Evolutionary conservation across 1,140 invertebrate genomes (phyloP), one percentile per base, ranked within the genome.

Genomic region (Leptinotarsa lineolata): DNA sequence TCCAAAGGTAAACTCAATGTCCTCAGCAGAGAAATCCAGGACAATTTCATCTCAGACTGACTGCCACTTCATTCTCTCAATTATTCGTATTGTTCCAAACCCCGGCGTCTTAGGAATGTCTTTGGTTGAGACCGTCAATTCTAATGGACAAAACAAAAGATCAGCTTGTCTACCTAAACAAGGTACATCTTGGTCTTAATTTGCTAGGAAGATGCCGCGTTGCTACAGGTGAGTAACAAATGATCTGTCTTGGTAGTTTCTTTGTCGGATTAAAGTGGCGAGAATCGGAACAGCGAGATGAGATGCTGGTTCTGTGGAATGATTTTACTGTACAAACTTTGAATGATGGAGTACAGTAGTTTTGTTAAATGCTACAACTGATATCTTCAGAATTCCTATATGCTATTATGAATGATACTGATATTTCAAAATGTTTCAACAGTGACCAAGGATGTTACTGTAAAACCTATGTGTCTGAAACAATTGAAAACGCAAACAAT

Each of bases 91-190:
- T 44, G 22, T 66, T 44, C 11, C 30, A n/a, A 16, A 4, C 4
- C 11, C 22, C 24, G 11, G 30, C 22, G 64, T 24, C 30, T 18
- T 66, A 16, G n/a, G 11, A 18, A 18, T 18, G 64, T 24, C 30
- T 18, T 66, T 44, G n/a, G n/a, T 44, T 30, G 30, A 66, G 64
- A 24, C 39, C 39, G 39, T 66, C 64, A 66, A 66, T 66, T n/a
- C 39, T 39, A 66, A 66, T 66, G 64, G 30, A 30, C 30, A 46
- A 39, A 24, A 66, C 64, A 66, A 66, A 24, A 21, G 64, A 66
- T 46, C 64, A 44, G 48, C 48, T n/a, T 66, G 64, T 44, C 30
- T 66, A 66, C 39, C 64, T 66, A 39, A 66, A 66, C 64, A 66
- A 15, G 39, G 24, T 8, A 54, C 6, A 54, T 15, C 48, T 18